Evolutionary conservation across 2,113 vertebrate genomes (phyloP).

Genomic region (Crotalus horridus): DNA sequence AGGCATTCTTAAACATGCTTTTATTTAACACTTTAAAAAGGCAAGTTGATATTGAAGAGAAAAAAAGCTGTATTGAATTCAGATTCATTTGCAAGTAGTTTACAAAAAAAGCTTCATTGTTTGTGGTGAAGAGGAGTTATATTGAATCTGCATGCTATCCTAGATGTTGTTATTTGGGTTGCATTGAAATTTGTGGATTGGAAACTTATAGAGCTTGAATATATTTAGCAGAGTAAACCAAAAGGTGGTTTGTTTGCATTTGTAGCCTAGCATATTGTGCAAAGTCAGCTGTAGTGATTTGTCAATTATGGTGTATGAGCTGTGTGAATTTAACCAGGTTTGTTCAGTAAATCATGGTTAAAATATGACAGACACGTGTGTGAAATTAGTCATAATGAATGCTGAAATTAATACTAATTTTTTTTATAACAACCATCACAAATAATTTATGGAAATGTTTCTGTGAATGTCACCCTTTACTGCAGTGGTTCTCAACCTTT

Average conservation of each 20-base stretch:
- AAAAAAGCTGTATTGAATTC: neutral
- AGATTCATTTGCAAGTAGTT: neutral
- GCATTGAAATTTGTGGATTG: neutral
- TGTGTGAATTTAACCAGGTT: neutral
- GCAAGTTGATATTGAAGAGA: neutral
- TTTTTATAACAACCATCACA: neutral
- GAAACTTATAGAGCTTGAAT: neutral
- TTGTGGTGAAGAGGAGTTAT: neutral
- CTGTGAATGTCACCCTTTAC: neutral
- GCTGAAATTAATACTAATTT: neutral
- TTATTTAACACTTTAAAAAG: neutral
- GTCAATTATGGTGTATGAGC: neutral
- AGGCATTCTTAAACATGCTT: neutral
- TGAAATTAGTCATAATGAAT: neutral
- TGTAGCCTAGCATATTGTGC: neutral
- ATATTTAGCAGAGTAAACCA: neutral
- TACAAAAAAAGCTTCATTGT: neutral
- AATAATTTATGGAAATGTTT: neutral
- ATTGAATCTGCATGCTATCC: neutral
- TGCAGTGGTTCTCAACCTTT: no score
- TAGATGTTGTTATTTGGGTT: neutral
- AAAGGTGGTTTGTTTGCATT: neutral
- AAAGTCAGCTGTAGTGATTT: neutral
- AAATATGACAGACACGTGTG: neutral
- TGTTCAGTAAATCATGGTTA: neutral